Evolutionary conservation across 2,113 vertebrate genomes (phyloP).

Genomic region (Calyptommatus sinebrachiatus): DNA sequence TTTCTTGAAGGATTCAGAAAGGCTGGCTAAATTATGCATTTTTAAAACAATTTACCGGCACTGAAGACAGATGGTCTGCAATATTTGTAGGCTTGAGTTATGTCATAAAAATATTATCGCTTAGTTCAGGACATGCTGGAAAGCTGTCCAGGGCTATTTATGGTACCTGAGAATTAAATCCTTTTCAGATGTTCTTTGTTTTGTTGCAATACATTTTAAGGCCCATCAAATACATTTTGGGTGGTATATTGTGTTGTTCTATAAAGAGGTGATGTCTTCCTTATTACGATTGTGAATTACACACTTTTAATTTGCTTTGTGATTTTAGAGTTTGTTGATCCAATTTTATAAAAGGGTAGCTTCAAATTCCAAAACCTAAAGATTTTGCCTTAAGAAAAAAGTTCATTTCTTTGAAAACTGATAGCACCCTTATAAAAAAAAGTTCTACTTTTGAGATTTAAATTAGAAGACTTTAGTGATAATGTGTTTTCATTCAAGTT

Average conservation of each 20-base stretch:
- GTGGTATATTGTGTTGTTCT: not conserved
- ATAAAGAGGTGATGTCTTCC: too few species aligned
- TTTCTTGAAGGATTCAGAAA: not conserved
- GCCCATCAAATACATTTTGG: not conserved
- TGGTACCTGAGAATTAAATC: not conserved
- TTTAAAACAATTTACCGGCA: slow-evolving; percentile 1
- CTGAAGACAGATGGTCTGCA: not conserved
- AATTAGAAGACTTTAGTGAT: not conserved
- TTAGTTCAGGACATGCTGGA: not conserved
- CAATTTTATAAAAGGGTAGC: not conserved
- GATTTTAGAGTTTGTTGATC: not conserved
- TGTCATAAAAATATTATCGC: not conserved
- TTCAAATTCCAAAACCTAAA: too few species aligned
- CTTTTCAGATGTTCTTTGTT: not conserved
- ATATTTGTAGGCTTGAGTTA: fast-evolving
- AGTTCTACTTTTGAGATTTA: too few species aligned
- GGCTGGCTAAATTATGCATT: not conserved
- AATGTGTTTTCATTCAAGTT: too few species aligned
- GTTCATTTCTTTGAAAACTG: too few species aligned
- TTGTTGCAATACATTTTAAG: not conserved
- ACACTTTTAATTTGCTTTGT: not conserved
- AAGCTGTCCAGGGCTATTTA: not conserved
- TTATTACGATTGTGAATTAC: not conserved
- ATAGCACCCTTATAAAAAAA: too few species aligned
- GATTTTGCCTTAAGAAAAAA: too few species aligned